Evolutionary conservation across 1,140 invertebrate genomes (phyloP), one percentile per base, ranked within the genome.

Genomic region (Drosophila erecta): DNA sequence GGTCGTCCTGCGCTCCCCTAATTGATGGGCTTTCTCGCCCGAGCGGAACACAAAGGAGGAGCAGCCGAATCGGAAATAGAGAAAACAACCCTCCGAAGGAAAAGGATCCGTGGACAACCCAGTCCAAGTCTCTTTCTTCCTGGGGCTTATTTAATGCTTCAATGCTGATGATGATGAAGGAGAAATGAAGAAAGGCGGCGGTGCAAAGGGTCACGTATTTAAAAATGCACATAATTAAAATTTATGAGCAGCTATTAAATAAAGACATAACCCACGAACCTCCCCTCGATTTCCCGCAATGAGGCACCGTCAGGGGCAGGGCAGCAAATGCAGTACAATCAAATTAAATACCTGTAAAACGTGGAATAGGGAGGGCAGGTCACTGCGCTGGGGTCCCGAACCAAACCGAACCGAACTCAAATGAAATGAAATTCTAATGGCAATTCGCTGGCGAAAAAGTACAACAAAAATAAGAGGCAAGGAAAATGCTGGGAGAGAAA

Each of bases 191-290:
- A 44, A 44, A 15, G 27, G 30, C 38, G 37, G 41, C 44, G 12
- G 6, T 24, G 44, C 44, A n/a, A 71, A 56, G 70, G 71, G 71
- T 64, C 71, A 54, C 30, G 50, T 60, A 73, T 74, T 74, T 74
- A 74, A 74, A 74, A 74, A 74, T 74, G 71, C 70, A 74, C 70
- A 74, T 74, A 74, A 74, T 74, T 74, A 74, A 74, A 74, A 74
- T 74, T 74, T 74, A 74, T 74, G 71, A 71, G 69, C 66, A 17
- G 30, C 56, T 50, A 40, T 71, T 71, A 71, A 72, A 71, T 71
- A 59, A 62, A 74, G 70, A 74, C 58, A 74, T 47, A 62, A 38
- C 43, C 69, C 17, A n/a, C 24, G 27, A 22, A n/a, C 35, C 30
- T 10, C 17, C 0, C 20, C 22, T 57, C 50, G 17, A 57, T 40